phyloP scores from a whole-genome alignment of 2,888 invertebrate species.

The Isoperla grammatica region DNA sequence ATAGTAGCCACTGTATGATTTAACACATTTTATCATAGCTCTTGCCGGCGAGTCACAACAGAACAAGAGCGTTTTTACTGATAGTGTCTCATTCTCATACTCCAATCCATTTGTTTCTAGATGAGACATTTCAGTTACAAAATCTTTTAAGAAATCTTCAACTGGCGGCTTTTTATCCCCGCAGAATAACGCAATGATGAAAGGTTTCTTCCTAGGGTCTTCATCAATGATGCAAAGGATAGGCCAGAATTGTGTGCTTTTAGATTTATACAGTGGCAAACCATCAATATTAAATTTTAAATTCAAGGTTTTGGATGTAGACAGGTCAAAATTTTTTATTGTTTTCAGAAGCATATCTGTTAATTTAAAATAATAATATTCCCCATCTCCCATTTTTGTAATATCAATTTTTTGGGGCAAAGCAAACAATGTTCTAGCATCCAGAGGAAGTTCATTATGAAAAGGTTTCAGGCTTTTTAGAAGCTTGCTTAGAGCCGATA shows the following conservation, averaged over 20 bases:
- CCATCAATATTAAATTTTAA: constrained; percentile 25
- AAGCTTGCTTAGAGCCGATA: too few species aligned
- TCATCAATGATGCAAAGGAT: constrained; percentile 27
- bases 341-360: background rate
- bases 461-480: too few species aligned
- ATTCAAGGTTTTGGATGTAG: background rate
- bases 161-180: too few species aligned
- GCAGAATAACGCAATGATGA: constrained; percentile 5
- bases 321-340: too few species aligned
- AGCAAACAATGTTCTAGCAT: constrained; percentile 21
- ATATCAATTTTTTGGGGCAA: constrained; percentile 12
- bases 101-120: background rate
- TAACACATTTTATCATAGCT: background rate
- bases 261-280: constrained; percentile 24
- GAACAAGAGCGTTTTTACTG: constrained; percentile 11
- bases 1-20: background rate
- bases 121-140: too few species aligned
- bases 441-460: too few species aligned
- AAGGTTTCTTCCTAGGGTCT: constrained; percentile 28
- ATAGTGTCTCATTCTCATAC: background rate
- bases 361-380: constrained; percentile 25
- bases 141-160: too few species aligned
- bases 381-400: constrained; percentile 15
- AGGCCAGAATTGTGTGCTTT: constrained; percentile 22
- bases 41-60: constrained; percentile 23